Conservation (phyloP, 2,888 invertebrate genomes). For the Agrenia bidenticulata region DNA sequence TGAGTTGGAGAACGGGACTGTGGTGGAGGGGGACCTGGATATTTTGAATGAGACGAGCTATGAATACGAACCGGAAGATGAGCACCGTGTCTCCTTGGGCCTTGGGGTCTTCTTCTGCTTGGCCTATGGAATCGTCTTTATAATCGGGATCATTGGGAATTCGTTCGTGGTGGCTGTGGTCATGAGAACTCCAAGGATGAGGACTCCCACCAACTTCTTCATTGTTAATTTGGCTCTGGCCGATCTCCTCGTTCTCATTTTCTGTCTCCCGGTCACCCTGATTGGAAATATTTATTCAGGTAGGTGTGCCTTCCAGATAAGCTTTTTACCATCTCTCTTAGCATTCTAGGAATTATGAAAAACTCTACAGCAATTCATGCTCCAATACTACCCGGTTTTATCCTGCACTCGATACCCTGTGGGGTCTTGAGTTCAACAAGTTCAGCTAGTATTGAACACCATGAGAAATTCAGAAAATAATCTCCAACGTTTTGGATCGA, state of each 20-base stretch:
- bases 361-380: too few species aligned
- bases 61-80: constrained; percentile 28
- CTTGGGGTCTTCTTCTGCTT: constrained; percentile 67
- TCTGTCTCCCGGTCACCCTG: constrained; percentile 88
- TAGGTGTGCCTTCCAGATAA: too few species aligned
- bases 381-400: too few species aligned
- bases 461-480: too few species aligned
- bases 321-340: too few species aligned
- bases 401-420: too few species aligned
- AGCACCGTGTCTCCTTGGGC: constrained; percentile 31
- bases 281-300: constrained; percentile 94
- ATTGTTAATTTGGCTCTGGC: constrained; percentile 92
- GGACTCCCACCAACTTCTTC: constrained; percentile 91
- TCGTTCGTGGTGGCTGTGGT: constrained; percentile 88
- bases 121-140: constrained; percentile 82
- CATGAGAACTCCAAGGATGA: constrained; percentile 81
- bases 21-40: too few species aligned
- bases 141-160: constrained; percentile 83
- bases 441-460: too few species aligned
- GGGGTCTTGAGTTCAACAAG: too few species aligned
- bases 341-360: too few species aligned
- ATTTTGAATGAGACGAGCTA: background rate
- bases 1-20: too few species aligned
- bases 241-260: constrained; percentile 87
- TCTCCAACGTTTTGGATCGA: too few species aligned